These are phyloP conservation scores for Yoshiicerus persimilis DNA, from an alignment of 1,140 invertebrate species.

Conservation along the genomic window DNA sequence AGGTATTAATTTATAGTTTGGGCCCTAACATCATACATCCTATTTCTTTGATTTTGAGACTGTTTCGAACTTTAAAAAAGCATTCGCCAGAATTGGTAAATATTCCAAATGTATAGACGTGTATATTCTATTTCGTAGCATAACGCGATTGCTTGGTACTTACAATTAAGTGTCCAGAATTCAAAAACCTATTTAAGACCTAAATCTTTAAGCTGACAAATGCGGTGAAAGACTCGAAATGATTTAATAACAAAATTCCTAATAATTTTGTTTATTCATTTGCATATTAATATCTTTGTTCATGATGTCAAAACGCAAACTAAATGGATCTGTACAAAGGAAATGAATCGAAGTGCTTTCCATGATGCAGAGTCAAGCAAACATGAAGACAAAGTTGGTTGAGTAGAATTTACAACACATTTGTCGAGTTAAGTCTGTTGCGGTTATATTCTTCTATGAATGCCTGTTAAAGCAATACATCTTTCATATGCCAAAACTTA, in stretches of 20 bases:
- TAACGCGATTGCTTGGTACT: background rate
- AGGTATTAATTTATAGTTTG: too few species aligned
- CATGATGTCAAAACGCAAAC: background rate
- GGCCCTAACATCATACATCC: too few species aligned
- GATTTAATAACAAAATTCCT: background rate
- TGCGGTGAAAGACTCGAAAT: background rate
- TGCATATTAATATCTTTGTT: background rate
- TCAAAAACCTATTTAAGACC: background rate
- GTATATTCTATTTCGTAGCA: background rate
- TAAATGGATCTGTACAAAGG: background rate
- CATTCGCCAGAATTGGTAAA: too few species aligned
- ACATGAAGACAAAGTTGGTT: background rate
- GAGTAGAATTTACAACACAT: background rate
- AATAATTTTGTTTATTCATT: constrained; percentile 1
- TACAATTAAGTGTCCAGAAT: background rate
- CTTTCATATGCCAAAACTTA: background rate
- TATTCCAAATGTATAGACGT: background rate
- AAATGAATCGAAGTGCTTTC: background rate
- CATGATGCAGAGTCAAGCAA: background rate
- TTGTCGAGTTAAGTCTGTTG: background rate
- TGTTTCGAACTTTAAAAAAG: too few species aligned
- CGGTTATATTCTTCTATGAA: background rate
- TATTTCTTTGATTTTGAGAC: too few species aligned
- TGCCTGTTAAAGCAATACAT: background rate
- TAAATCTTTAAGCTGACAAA: background rate